Conservation (phyloP, 2,113 vertebrate genomes). For the Rynchops niger region DNA sequence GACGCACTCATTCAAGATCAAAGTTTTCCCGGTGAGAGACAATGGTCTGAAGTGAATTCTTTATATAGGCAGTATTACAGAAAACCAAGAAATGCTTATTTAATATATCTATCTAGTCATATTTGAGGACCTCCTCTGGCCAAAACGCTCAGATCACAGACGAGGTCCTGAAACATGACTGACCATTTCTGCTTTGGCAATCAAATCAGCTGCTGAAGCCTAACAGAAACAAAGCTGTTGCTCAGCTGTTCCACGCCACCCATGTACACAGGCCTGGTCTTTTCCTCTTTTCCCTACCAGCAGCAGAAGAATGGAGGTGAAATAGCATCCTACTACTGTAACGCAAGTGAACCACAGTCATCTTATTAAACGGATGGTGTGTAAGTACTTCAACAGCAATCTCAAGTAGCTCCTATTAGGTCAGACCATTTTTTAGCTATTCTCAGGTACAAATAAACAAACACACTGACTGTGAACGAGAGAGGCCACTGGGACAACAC, state of each 20-base stretch:
- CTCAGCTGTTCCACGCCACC: not conserved
- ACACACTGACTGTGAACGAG: not conserved
- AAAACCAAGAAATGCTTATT: not conserved
- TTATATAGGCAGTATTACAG: not conserved
- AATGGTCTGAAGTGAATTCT: not conserved
- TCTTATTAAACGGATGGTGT: not conserved
- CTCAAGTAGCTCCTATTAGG: not conserved
- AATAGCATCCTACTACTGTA: not conserved
- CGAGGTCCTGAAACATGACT: not conserved
- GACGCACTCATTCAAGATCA: not conserved
- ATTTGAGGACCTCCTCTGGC: not conserved
- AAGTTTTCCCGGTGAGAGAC: not conserved
- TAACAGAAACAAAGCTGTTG: not conserved
- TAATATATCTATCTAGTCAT: not conserved
- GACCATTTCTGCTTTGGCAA: not conserved
- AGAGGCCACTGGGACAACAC: not conserved
- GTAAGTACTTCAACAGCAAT: not conserved
- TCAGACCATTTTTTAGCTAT: not conserved
- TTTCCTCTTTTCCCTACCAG: not conserved
- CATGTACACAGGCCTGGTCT: not conserved
- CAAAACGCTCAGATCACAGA: not conserved
- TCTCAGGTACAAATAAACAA: not conserved
- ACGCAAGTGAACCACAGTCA: not conserved
- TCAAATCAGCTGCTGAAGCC: not conserved
- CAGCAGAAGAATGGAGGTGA: not conserved